A percentile compares a stretch with the other conserved stretches of the same genome.
Evolutionary conservation across 2,888 invertebrate species (phyloP).

Genomic region (Tribolium freemani): DNA sequence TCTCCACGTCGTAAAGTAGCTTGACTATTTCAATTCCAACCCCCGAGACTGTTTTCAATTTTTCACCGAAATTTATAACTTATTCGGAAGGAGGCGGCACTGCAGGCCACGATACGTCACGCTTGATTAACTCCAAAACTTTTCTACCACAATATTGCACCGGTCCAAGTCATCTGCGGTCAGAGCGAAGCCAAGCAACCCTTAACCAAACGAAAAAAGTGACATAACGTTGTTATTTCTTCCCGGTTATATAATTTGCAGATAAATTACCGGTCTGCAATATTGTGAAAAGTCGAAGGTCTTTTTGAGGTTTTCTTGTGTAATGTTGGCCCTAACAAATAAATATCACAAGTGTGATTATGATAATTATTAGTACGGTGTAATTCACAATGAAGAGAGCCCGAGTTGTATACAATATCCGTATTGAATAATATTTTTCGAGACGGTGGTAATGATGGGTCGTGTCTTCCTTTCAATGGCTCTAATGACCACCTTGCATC

Average conservation of each 20-base stretch:
- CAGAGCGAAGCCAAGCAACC: slow-evolving; percentile 11
- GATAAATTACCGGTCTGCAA: not conserved
- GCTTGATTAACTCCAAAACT: slow-evolving; percentile 53
- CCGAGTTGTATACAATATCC: slow-evolving; percentile 28
- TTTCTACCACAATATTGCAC: slow-evolving; percentile 41
- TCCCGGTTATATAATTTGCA: slow-evolving; percentile 21
- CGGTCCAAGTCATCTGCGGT: slow-evolving; percentile 29
- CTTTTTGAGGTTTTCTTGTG: not conserved
- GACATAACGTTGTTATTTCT: slow-evolving; percentile 46
- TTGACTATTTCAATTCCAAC: slow-evolving; percentile 65
- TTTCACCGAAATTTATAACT: slow-evolving; percentile 66
- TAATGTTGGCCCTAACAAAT: slow-evolving; percentile 46
- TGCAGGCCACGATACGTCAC: slow-evolving; percentile 56
- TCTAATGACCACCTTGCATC: slow-evolving; percentile 57
- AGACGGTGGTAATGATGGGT: slow-evolving; percentile 56
- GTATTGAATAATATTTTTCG: slow-evolving; percentile 46
- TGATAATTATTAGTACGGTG: slow-evolving; percentile 52
- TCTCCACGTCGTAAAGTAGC: slow-evolving; percentile 67
- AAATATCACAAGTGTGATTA: slow-evolving; percentile 50
- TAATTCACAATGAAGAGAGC: slow-evolving; percentile 49
- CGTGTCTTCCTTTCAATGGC: slow-evolving; percentile 56
- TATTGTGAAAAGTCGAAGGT: not conserved
- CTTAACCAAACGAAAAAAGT: too few species aligned
- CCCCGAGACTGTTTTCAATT: slow-evolving; percentile 59
- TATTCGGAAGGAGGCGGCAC: slow-evolving; percentile 64